phyloP scores from a whole-genome alignment of 2,113 vertebrate genomes.

The Neolamprologus tretocephalus region DNA sequence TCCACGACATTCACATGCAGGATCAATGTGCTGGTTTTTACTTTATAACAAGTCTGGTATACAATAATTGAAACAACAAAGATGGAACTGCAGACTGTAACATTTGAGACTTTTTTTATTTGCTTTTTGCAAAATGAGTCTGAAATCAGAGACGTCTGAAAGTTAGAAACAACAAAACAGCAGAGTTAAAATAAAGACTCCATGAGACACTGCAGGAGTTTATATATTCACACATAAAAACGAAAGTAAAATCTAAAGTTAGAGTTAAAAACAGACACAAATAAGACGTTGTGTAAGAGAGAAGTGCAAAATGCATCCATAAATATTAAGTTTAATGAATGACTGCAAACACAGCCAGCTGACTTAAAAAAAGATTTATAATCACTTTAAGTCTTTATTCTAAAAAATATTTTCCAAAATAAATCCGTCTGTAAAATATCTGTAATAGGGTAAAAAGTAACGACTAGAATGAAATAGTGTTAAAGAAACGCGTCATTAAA shows the following conservation, averaged over 20 bases:
- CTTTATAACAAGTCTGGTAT: not conserved
- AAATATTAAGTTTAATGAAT: not conserved
- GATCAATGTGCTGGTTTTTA: not conserved
- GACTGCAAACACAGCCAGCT: not conserved
- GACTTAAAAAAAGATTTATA: not conserved
- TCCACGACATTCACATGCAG: not conserved
- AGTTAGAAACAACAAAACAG: not conserved
- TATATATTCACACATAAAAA: not conserved
- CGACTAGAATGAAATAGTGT: accelerated
- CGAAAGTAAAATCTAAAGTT: accelerated
- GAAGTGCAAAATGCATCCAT: not conserved
- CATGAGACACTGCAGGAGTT: not conserved
- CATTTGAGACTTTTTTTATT: not conserved
- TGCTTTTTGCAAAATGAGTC: not conserved
- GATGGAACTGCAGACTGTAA: not conserved
- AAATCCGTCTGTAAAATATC: not conserved
- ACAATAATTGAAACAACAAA: not conserved
- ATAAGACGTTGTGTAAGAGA: accelerated
- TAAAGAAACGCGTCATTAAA: accelerated
- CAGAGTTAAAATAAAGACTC: not conserved
- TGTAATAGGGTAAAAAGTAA: accelerated
- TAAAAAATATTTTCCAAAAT: not conserved
- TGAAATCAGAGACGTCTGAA: not conserved
- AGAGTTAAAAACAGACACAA: not conserved
- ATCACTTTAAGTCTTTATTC: not conserved